These are phyloP conservation scores for Eolophus roseicapilla DNA, from an alignment of 2,113 vertebrate genomes.

Conservation along the genomic window DNA sequence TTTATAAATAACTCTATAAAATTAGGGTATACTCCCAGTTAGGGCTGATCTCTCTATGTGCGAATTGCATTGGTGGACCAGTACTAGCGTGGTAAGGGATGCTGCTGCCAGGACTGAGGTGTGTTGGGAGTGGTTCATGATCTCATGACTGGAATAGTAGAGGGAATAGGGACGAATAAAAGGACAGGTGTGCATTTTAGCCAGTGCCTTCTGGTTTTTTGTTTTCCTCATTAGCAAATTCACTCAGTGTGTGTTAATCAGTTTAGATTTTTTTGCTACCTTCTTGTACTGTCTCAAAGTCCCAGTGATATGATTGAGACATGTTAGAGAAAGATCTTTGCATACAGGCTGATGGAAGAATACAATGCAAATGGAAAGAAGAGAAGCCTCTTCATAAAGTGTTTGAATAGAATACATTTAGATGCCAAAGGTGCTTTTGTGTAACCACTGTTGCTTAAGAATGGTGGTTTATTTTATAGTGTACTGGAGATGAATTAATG, in stretches of 20 bases:
- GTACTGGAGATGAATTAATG: not conserved
- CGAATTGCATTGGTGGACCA: not conserved
- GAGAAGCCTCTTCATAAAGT: not conserved
- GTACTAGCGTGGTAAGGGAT: not conserved
- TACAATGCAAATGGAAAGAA: not conserved
- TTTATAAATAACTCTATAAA: not conserved
- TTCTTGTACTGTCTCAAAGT: not conserved
- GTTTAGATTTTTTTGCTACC: not conserved
- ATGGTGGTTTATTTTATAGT: not conserved
- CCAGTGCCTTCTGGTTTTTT: not conserved
- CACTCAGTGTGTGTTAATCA: not conserved
- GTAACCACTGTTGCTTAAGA: not conserved
- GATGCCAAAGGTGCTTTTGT: not conserved
- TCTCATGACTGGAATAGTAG: not conserved
- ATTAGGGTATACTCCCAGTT: not conserved
- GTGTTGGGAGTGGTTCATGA: accelerated
- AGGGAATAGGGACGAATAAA: not conserved
- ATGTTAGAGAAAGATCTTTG: not conserved
- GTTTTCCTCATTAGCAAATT: not conserved
- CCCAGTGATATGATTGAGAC: not conserved
- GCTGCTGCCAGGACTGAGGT: not conserved
- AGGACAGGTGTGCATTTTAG: not conserved
- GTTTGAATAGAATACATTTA: not conserved
- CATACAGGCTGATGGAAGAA: not conserved
- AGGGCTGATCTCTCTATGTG: not conserved